Percentiles rank a stretch among this genome's conserved stretches.
phyloP scores from a whole-genome alignment of 2,113 vertebrate genomes.

The Archocentrus centrarchus region DNA sequence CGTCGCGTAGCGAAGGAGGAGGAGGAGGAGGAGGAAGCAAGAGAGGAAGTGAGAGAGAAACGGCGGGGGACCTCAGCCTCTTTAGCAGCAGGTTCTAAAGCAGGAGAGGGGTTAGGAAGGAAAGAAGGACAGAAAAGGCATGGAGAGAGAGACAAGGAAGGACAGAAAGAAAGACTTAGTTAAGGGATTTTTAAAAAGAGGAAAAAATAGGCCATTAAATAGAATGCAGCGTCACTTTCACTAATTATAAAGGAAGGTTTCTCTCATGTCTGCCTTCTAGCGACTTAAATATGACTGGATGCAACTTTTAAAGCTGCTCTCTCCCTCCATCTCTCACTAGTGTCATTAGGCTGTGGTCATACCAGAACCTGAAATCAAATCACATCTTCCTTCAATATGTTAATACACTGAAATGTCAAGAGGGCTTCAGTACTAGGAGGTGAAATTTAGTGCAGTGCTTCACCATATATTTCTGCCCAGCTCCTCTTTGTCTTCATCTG shows the following conservation, averaged over 20 bases:
- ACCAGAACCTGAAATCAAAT: constrained; percentile 6
- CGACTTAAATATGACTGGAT: background rate
- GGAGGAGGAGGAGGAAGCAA: constrained; percentile 83
- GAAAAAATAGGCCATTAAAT: background rate
- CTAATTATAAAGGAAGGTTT: background rate
- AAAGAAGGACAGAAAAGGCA: background rate
- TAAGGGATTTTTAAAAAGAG: background rate
- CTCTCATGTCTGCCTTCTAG: background rate
- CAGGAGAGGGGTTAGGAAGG: constrained; percentile 27
- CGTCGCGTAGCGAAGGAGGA: constrained; percentile 77
- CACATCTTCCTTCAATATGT: constrained; percentile 30
- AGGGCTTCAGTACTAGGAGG: constrained; percentile 26
- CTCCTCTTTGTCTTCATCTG: background rate
- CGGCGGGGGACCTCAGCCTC: constrained; percentile 87
- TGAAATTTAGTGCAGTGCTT: constrained; percentile 40
- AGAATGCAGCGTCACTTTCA: background rate
- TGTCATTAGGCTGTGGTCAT: constrained; percentile 3
- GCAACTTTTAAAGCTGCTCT: background rate
- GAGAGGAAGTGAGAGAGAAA: constrained; percentile 91
- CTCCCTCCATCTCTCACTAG: background rate
- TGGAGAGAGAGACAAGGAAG: background rate
- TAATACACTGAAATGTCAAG: constrained; percentile 47
- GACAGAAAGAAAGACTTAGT: background rate
- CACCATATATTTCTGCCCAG: background rate
- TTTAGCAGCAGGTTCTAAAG: constrained; percentile 84